phyloP scores from a whole-genome alignment of 2,113 vertebrate species.

The Mungos mungo region DNA sequence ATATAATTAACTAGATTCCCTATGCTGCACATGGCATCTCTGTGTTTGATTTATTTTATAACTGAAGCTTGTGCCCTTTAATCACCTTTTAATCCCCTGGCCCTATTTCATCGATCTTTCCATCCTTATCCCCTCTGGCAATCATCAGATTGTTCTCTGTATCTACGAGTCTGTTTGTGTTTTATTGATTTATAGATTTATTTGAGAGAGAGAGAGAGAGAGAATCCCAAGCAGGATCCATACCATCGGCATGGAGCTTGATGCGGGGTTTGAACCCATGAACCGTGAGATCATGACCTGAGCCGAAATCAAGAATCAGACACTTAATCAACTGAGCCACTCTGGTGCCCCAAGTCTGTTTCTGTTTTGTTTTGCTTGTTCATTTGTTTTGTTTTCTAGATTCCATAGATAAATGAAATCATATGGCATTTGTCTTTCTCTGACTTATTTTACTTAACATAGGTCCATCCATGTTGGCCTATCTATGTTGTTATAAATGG shows the following conservation, averaged over 20 bases:
- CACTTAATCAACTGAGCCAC: too few relatives aligned
- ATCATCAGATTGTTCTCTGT: neutral
- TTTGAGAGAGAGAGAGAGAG: neutral
- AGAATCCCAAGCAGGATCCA: too few relatives aligned
- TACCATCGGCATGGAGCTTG: too few relatives aligned
- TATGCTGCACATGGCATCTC: neutral
- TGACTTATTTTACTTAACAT: neutral
- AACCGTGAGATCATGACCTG: too few relatives aligned
- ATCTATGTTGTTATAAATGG: neutral
- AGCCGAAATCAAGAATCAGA: too few relatives aligned
- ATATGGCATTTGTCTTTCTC: neutral
- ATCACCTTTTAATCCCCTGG: neutral
- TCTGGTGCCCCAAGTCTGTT: neutral
- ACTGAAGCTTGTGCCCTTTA: neutral
- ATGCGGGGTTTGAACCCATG: too few relatives aligned
- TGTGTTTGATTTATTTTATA: neutral
- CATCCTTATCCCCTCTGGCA: neutral
- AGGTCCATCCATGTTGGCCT: neutral
- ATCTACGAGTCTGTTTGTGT: neutral
- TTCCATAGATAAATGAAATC: neutral
- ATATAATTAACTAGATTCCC: neutral
- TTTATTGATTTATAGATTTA: neutral
- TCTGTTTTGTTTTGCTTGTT: neutral
- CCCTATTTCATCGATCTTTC: neutral
- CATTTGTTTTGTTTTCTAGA: neutral